Evolutionary conservation across 2,888 invertebrate species (phyloP).

Genomic region (Amphipoea lucens): DNA sequence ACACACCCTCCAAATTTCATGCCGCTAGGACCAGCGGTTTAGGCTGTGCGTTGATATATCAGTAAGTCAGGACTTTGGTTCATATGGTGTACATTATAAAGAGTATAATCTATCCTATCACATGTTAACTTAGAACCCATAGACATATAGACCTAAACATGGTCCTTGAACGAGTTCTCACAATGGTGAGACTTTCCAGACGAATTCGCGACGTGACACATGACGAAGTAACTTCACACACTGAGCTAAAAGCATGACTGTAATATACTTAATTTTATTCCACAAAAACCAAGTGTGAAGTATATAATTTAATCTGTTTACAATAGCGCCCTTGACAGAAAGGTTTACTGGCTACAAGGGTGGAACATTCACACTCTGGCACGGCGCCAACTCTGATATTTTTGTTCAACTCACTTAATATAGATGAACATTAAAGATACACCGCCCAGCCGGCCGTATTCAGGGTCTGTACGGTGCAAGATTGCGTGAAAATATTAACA

Average conservation of each 20-base stretch:
- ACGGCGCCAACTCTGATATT: conserved; percentile 55
- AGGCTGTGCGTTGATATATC: too few species aligned
- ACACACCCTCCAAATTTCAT: too few species aligned
- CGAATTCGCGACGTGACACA: not conserved
- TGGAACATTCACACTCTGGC: conserved; percentile 55
- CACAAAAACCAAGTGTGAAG: conserved; percentile 22
- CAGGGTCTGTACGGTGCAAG: conserved; percentile 35
- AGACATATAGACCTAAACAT: too few species aligned
- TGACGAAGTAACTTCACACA: conserved; percentile 1
- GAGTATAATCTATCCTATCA: not conserved
- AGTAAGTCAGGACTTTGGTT: too few species aligned
- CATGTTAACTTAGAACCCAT: not conserved
- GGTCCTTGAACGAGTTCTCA: not conserved
- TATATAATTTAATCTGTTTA: conserved; percentile 52
- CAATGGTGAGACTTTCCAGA: conserved; percentile 4
- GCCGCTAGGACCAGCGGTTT: too few species aligned
- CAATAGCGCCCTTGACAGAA: conserved; percentile 56
- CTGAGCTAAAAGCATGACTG: not conserved
- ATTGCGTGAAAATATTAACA: conserved; percentile 58
- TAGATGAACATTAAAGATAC: conserved; percentile 64
- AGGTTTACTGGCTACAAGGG: conserved; percentile 55
- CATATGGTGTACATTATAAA: not conserved
- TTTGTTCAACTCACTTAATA: conserved; percentile 61
- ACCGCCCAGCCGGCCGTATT: conserved; percentile 29
- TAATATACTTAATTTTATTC: not conserved